Evolutionary conservation across 2,113 vertebrate species (phyloP).

Genomic region (Chaetodon trifascialis): DNA sequence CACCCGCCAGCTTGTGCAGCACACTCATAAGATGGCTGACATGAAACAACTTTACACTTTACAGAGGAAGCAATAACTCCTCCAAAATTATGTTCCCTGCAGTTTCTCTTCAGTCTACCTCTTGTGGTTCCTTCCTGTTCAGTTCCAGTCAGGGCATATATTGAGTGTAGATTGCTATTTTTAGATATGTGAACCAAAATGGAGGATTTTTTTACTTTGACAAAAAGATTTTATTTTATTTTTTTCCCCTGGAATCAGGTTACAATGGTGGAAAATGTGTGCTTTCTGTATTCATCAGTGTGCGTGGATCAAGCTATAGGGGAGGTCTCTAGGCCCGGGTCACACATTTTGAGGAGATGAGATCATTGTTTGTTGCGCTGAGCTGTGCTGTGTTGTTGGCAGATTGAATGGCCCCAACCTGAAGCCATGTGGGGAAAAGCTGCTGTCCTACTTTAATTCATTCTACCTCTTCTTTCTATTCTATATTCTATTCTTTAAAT

Average conservation of each 20-base stretch:
- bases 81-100: constrained; percentile 42
- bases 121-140: constrained; percentile 12
- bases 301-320: constrained; percentile 38
- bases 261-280: constrained; percentile 34
- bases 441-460: constrained; percentile 43
- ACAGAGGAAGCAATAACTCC: constrained; percentile 51
- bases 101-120: constrained; percentile 19
- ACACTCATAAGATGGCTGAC: constrained; percentile 35
- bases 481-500: neutral
- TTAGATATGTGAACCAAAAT: constrained; percentile 7
- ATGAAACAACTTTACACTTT: constrained; percentile 37
- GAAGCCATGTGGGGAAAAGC: constrained; percentile 50
- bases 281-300: constrained; percentile 3
- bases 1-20: neutral
- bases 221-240: constrained; percentile 21
- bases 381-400: constrained; percentile 46
- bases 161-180: constrained; percentile 4
- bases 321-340: constrained; percentile 53
- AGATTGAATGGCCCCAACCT: constrained; percentile 43
- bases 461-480: neutral
- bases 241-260: constrained; percentile 21
- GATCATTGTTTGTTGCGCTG: constrained; percentile 64
- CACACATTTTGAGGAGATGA: constrained; percentile 77
- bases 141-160: constrained; percentile 6
- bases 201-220: constrained; percentile 24